Base-by-base conservation (phyloP, 2,113 vertebrate species). In the Danionella cerebrum region DNA sequence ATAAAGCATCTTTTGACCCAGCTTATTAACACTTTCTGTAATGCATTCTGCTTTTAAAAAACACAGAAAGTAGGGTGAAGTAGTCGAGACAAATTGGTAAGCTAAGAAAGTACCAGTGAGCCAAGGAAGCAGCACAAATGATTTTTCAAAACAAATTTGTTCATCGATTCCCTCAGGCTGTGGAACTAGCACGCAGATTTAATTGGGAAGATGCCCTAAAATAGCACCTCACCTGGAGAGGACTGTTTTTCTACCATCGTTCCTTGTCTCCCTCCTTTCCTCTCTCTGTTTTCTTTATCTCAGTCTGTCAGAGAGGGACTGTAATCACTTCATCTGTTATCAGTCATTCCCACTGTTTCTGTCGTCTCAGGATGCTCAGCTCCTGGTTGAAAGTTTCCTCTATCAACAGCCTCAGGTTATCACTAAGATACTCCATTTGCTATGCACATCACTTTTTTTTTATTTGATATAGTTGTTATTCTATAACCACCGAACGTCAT, bases 311-410 rank as follows among this genome's bases (percentile, higher is more conserved):
- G 27, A 45, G 18, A 51, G 39, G 45, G 4, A 6, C 52, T 47
- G 31, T 41, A 59, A 57, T 76, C 72, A 19, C 51, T 71, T 39
- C 41, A 64, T 77, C 73, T 69, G 62, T 42, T 72, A 73, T 73
- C 59, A 55, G 51, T 65, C 65, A 50, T 69, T 59, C 65, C 22
- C 39, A 55, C 62, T 55, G 22, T 75, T 53, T 48, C 59, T 36
- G 45, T 41, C 41, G 52, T 70, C 71, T 71, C 70, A 72, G 65
- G 60, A 76, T 45, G 69, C 63, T 51, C 39, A 18, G 68, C 63
- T 67, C 48, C 39, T 9, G 52, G 54, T 66, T 53, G 48, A 62
- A 66, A 47, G 36, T 31, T 50, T 47, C 53, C 53, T 42, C n/a
- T 35, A 58, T 27, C 6, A 18, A 35, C 24, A 50, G 48, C 39